Base-by-base conservation (phyloP, 2,888 invertebrate species). In the Caenorhabditis sinica region DNA sequence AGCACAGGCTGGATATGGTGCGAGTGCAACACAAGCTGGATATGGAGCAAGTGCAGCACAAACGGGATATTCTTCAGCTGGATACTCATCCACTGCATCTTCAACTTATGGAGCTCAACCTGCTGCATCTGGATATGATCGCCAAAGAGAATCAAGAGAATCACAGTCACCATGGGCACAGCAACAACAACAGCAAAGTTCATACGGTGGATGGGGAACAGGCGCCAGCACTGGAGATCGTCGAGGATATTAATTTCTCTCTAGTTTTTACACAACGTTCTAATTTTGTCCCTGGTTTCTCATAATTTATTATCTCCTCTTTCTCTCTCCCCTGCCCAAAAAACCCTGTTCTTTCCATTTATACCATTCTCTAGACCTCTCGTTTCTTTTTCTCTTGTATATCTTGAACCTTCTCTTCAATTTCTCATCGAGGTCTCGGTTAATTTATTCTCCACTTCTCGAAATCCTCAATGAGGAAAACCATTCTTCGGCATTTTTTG, bases 141-240 rank as follows among this genome's bases (percentile, higher is more conserved):
- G 77, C 17, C 81, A 66, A n/a, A 30, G 81, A 60, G 81, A 73
- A 36, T 30, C 82, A 3, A 53, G 75, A 30, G 79, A 79, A 20
- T 2, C 51, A 23, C 61, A 58, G 23, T 53, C 77, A 0, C 13
- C 77, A 30, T 79, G 79, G 79, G 33, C 53, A 17, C 71, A 65
- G 23, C 68, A 77, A 9, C 69, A 65, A 3, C 69, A 65, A n/a
- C 58, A 65, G 9, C 58, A 68, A 5, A 30, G 51, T 40, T 28
- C 63, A 13, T 79, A 79, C 43, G 77, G 77, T 13, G 79, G 79
- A 65, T 79, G 79, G 79, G 79, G 79, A 30, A 25, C 40, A 13
- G 74, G 74, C 25, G 51, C 60, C 33, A 43, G 43, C 11, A 15
- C 43, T 63, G 74, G 65, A 65, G 63, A 74, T 25, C 74, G 49